These are phyloP conservation scores for Streblospio benedicti DNA, from an alignment of 1,140 invertebrate species.

Conservation along the genomic window DNA sequence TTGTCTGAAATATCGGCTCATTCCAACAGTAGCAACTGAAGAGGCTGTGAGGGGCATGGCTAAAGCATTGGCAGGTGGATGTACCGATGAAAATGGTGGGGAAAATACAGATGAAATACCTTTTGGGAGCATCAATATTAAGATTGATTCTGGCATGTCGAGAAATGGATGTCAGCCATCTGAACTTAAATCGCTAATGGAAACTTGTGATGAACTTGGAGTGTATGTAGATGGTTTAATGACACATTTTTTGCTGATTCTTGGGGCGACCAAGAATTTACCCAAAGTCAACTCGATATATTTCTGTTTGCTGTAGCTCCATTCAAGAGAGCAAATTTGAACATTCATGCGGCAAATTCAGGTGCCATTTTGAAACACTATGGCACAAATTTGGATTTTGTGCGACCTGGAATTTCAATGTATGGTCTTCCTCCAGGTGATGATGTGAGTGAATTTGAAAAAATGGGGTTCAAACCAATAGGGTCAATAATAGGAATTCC, in stretches of 20 bases:
- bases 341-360: conserved; percentile 27
- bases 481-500: conserved; percentile 22
- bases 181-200: conserved; percentile 18
- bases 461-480: conserved; percentile 20
- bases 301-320: conserved; percentile 14
- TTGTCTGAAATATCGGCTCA: conserved; percentile 2
- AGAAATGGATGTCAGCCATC: conserved; percentile 28
- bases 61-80: not conserved
- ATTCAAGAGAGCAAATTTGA: conserved; percentile 14
- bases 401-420: conserved; percentile 26
- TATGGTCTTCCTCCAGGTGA: conserved; percentile 27
- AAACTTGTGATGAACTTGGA: conserved; percentile 20
- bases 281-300: conserved; percentile 22
- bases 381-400: conserved; percentile 24
- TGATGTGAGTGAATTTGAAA: conserved; percentile 5
- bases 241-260: conserved; percentile 27
- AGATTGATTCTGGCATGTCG: conserved; percentile 32
- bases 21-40: not conserved
- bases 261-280: conserved; percentile 25
- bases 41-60: not conserved
- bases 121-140: conserved; percentile 22
- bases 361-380: conserved; percentile 22
- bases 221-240: conserved; percentile 28
- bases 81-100: not conserved
- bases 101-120: not conserved